Evolutionary conservation across 2,113 vertebrate genomes (phyloP).

Genomic region (Eudorcas thomsonii): DNA sequence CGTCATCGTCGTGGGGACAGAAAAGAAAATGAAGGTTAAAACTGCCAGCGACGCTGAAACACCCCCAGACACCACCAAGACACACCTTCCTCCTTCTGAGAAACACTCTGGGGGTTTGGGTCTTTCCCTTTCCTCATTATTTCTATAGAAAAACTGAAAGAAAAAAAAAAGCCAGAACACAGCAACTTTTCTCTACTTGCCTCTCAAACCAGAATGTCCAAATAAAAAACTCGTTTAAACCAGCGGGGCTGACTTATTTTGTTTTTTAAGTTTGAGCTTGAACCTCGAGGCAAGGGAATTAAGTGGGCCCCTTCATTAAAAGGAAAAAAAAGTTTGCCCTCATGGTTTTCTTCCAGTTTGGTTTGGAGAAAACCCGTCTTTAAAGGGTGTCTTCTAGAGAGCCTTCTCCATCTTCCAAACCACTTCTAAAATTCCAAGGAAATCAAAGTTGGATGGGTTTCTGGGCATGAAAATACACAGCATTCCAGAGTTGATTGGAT

Average conservation of each 20-base stretch:
- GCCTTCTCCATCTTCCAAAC: background rate
- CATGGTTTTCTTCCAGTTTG: background rate
- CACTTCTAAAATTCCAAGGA: background rate
- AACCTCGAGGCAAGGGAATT: background rate
- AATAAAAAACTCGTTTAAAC: background rate
- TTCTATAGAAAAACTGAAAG: background rate
- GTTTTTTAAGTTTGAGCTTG: background rate
- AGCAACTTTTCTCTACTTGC: background rate
- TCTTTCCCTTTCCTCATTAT: background rate
- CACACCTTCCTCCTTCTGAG: background rate
- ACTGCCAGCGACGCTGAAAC: background rate
- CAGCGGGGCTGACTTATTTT: background rate
- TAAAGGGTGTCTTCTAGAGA: background rate
- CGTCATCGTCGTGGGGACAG: background rate
- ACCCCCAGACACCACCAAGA: background rate
- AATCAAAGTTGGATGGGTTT: background rate
- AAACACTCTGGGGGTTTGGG: background rate
- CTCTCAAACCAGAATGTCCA: background rate
- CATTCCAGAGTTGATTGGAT: background rate
- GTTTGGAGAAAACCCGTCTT: background rate
- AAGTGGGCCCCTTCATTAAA: background rate
- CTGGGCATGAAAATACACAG: background rate
- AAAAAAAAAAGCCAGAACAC: background rate
- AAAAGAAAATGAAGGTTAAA: background rate
- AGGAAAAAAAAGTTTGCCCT: background rate